phyloP scores from a whole-genome alignment of 92 coral and sea anemone species.

The Porites lobata region DNA sequence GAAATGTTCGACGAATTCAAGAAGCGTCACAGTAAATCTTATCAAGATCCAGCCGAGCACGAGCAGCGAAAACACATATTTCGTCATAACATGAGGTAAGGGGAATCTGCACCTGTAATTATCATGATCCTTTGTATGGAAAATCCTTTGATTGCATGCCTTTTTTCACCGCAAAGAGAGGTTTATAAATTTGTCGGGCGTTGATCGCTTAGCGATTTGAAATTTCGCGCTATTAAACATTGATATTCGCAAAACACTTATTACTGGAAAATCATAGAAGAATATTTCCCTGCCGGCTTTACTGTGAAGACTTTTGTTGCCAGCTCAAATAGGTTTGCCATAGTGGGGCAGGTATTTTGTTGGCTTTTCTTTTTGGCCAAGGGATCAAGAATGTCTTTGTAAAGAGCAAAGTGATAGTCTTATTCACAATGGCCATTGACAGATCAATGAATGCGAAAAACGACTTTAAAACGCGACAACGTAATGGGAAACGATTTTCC shows the following conservation, averaged over 20 bases:
- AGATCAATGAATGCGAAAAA: not conserved
- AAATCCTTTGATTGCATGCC: too few relatives aligned
- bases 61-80: constrained; percentile 85
- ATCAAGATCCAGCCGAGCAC: constrained; percentile 71
- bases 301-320: too few relatives aligned
- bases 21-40: constrained; percentile 73
- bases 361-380: too few relatives aligned
- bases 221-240: not conserved
- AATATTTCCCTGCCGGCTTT: too few relatives aligned
- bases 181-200: not conserved
- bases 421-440: not conserved
- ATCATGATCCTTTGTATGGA: not conserved
- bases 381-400: not conserved
- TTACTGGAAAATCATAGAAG: too few relatives aligned
- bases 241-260: too few relatives aligned
- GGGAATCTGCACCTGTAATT: not conserved
- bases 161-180: not conserved
- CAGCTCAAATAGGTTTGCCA: too few relatives aligned
- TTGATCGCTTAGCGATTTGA: not conserved
- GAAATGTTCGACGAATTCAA: constrained; percentile 79
- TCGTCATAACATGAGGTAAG: constrained; percentile 95
- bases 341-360: too few relatives aligned
- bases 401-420: not conserved
- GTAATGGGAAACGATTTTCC: too few relatives aligned
- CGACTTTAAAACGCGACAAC: not conserved